Evolutionary conservation across 2,888 invertebrate genomes (phyloP).

Genomic region (Rhamphomyia laevipes): DNA sequence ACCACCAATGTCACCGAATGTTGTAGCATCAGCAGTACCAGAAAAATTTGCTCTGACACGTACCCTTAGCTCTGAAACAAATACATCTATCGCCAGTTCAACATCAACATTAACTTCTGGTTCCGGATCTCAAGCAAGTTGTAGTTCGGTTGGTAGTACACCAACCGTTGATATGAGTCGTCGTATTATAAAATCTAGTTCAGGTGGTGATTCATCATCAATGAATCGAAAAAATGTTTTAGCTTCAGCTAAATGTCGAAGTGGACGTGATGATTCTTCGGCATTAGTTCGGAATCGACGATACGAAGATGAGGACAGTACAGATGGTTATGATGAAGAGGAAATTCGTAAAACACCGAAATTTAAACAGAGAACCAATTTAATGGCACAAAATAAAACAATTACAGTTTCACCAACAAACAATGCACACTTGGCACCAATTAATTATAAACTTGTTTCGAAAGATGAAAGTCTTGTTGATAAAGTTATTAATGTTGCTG

Average conservation of each 20-base stretch:
- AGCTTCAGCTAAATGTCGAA: slow-evolving; percentile 74
- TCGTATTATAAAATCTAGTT: slow-evolving; percentile 63
- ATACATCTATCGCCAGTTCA: slow-evolving; percentile 56
- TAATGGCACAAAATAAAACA: slow-evolving; percentile 17
- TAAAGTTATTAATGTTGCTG: slow-evolving; percentile 37
- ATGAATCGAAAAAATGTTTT: slow-evolving; percentile 78
- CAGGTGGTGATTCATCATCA: slow-evolving; percentile 47
- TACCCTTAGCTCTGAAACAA: slow-evolving; percentile 61
- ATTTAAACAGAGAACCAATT: slow-evolving; percentile 32
- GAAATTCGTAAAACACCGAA: slow-evolving; percentile 36
- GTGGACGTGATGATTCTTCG: slow-evolving; percentile 62
- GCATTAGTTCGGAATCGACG: slow-evolving; percentile 56
- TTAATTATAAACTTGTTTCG: slow-evolving; percentile 27
- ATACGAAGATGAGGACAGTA: slow-evolving; percentile 45
- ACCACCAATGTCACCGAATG: slow-evolving; percentile 52
- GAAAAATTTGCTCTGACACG: slow-evolving; percentile 49
- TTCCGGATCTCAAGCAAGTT: slow-evolving; percentile 61
- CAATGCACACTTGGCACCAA: slow-evolving; percentile 16
- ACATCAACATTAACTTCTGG: slow-evolving; percentile 62
- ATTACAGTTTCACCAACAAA: slow-evolving; percentile 17
- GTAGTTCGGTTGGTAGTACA: slow-evolving; percentile 51
- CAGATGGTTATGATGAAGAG: slow-evolving; percentile 34
- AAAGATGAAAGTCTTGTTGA: slow-evolving; percentile 32
- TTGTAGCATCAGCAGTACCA: slow-evolving; percentile 32
- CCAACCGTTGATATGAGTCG: slow-evolving; percentile 50